Evolutionary conservation across 2,113 vertebrate species (phyloP).

Genomic region (Onychostoma macrolepis): DNA sequence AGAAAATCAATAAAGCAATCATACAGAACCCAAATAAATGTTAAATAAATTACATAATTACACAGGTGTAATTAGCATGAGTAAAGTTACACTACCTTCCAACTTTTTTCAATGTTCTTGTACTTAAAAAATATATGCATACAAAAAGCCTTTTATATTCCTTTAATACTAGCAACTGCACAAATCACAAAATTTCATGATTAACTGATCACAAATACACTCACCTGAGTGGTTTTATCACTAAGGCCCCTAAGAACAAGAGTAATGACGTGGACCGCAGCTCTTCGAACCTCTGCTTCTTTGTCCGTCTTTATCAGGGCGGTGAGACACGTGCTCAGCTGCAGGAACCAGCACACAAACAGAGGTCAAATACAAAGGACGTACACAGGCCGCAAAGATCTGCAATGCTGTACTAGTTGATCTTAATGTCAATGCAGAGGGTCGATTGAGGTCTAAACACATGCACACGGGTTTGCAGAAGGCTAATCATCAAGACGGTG

Average conservation of each 20-base stretch:
- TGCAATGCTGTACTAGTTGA: constrained; percentile 43
- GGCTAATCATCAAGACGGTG: constrained; percentile 1
- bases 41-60: too few relatives aligned
- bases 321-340: constrained; percentile 77
- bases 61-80: too few relatives aligned
- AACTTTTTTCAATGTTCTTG: too few relatives aligned
- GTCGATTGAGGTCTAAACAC: constrained; percentile 51
- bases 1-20: too few relatives aligned
- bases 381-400: not conserved
- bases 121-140: not conserved
- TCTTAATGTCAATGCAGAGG: constrained; percentile 32
- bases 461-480: constrained; percentile 15
- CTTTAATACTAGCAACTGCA: not conserved
- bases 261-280: constrained; percentile 86
- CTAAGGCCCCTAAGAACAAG: constrained; percentile 88
- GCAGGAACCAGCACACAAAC: constrained; percentile 34
- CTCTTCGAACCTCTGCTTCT: constrained; percentile 87
- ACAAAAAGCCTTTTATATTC: not conserved
- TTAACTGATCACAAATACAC: constrained; percentile 42
- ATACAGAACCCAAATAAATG: too few relatives aligned
- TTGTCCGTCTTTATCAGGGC: constrained; percentile 84
- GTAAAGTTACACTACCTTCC: too few relatives aligned
- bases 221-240: constrained; percentile 86
- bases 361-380: not conserved
- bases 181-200: not conserved